These are phyloP conservation scores for Phylloscopus trochilus DNA, from an alignment of 2,113 vertebrate genomes.

Conservation along the genomic window DNA sequence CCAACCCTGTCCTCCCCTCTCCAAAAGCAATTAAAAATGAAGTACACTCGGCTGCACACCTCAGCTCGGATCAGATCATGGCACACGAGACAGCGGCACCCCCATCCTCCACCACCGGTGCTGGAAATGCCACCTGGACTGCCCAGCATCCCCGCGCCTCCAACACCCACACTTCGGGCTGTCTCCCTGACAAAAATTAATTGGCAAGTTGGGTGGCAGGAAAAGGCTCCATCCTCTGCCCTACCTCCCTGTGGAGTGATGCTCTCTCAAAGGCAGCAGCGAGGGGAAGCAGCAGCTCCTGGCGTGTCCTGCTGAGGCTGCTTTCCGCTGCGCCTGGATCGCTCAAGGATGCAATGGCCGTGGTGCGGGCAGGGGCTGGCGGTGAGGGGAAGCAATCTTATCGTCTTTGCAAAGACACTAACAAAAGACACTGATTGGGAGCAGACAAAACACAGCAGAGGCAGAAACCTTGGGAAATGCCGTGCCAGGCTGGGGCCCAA, in stretches of 20 bases:
- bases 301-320: not conserved
- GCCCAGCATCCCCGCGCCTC: not conserved
- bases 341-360: constrained; percentile 23
- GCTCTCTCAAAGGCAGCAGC: not conserved
- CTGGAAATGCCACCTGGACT: not conserved
- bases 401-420: constrained; percentile 3
- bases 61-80: constrained; percentile 33
- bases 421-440: constrained; percentile 48
- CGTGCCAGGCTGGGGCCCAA: not conserved
- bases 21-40: constrained; percentile 58
- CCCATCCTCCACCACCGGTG: not conserved
- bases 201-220: not conserved
- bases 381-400: not conserved
- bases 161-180: fast-evolving
- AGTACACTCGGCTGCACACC: constrained; percentile 52
- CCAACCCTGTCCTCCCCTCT: not conserved
- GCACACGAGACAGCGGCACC: not conserved
- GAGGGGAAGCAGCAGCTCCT: not conserved
- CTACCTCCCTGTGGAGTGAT: not conserved
- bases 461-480: constrained; percentile 40
- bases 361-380: not conserved
- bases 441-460: constrained; percentile 53
- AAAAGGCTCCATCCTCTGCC: not conserved
- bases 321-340: not conserved
- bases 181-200: not conserved